phyloP scores from a whole-genome alignment of 2,113 vertebrate genomes.

The Parotia lawesii region DNA sequence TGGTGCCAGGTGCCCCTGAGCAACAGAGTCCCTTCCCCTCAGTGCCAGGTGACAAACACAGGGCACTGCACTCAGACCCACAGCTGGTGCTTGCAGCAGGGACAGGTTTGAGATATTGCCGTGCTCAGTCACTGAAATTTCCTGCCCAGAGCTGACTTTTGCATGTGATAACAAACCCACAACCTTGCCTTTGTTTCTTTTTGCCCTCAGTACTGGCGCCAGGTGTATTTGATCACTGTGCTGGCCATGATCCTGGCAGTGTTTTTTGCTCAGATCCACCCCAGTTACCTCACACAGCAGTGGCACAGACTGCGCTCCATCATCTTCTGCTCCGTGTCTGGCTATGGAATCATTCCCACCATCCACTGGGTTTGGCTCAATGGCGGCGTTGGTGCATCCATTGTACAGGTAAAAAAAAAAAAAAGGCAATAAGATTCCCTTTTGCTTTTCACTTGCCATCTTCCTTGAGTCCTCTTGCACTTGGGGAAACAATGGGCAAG shows the following conservation, averaged over 20 bases:
- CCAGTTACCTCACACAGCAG: slow-evolving; percentile 88
- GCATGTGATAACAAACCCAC: fast-evolving
- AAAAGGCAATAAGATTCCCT: not conserved
- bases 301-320: slow-evolving; percentile 87
- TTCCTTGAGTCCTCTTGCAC: not conserved
- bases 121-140: not conserved
- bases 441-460: not conserved
- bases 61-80: not conserved
- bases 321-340: slow-evolving; percentile 88
- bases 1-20: fast-evolving
- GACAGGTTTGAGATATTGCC: fast-evolving
- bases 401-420: slow-evolving; percentile 82
- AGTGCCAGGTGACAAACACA: not conserved
- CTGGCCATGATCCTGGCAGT: slow-evolving; percentile 90
- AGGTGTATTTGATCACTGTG: slow-evolving; percentile 91
- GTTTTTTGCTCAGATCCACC: slow-evolving; percentile 95
- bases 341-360: slow-evolving; percentile 88
- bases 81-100: fast-evolving
- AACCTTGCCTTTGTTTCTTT: not conserved
- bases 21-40: not conserved
- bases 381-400: slow-evolving; percentile 82
- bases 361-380: slow-evolving; percentile 92
- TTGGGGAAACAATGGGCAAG: fast-evolving
- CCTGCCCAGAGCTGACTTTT: not conserved
- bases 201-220: slow-evolving; percentile 87